Percentiles rank a stretch among this genome's conserved stretches.
Evolutionary conservation across 2,113 vertebrate species (phyloP).

Genomic region (Phasianus colchicus): DNA sequence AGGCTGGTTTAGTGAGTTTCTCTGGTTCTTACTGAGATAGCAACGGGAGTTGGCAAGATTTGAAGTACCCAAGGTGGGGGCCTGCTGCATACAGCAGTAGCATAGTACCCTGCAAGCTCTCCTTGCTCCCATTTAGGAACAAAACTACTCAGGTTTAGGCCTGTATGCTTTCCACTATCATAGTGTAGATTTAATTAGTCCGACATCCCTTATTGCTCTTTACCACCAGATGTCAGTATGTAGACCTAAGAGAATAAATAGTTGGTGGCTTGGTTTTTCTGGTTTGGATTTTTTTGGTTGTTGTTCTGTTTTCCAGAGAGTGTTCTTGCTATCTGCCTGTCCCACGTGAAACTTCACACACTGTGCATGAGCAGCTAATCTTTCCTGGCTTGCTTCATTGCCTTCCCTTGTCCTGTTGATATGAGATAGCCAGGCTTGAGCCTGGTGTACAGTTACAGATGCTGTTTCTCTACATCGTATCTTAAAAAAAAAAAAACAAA

Average conservation of each 20-base stretch:
- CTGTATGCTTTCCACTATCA: accelerated
- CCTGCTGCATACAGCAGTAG: background rate
- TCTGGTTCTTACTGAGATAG: background rate
- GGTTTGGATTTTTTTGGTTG: background rate
- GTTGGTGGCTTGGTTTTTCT: background rate
- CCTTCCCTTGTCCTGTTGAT: background rate
- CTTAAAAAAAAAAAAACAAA: background rate
- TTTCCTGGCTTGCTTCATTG: background rate
- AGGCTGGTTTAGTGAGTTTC: background rate
- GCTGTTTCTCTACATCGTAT: background rate
- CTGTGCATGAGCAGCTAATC: background rate
- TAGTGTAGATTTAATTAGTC: background rate
- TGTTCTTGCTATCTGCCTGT: constrained; percentile 18
- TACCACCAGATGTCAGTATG: constrained; percentile 29
- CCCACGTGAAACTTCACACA: background rate
- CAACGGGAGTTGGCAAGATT: background rate
- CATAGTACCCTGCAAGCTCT: background rate
- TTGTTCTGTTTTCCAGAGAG: background rate
- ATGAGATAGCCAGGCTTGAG: background rate
- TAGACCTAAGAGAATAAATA: background rate
- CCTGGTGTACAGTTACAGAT: background rate
- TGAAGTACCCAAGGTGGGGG: too few species aligned
- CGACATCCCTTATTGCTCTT: accelerated
- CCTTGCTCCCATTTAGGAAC: background rate
- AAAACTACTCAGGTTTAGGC: background rate